Evolutionary conservation across 2,888 invertebrate species (phyloP), one percentile per base, ranked within the genome.

Genomic region (Caradrina kadenii): DNA sequence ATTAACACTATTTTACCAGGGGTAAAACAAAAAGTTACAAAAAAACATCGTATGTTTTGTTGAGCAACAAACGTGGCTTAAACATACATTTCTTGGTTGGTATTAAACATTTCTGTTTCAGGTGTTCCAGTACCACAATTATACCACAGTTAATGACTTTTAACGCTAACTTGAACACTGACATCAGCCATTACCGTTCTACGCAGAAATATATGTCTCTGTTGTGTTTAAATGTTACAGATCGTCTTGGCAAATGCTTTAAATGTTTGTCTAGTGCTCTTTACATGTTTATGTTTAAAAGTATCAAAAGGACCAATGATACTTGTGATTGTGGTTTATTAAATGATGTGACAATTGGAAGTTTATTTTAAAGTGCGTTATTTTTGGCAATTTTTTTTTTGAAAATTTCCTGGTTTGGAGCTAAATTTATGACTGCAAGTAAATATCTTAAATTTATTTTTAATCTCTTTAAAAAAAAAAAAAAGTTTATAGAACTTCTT

Each of bases 181-280:
- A 91, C 88, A 89, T 86, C 87, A 88, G 89, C 86, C 83, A 78
- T 82, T 76, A 86, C 67, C 75, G 80, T 83, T 74, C 64, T 61
- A 81, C 76, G 80, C 76, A 62, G 73, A 73, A 75, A 72, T 71
- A 56, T 69, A 76, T 74, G 60, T 79, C 83, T 86, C 73, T 90
- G 89, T 91, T 91, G 90, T 91, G 89, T 86, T 91, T 90, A 89
- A 85, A 86, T 94, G 93, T 94, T 76, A 93, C 92, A 93, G 90
- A 87, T 78, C 92, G 93, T 93, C 87, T 92, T 93, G 91, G 91
- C 92, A 92, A 92, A 88, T 86, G 95, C 95, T 95, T 95, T 95
- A 89, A 88, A 89, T 95, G 95, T 95, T 91, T 68, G 69, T 82
- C 60, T 70, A 90, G 88, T 87, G 87, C 91, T 93, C 90, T 93